phyloP scores from a whole-genome alignment of 2,797 vertebrate genomes.

The Pipistrellus kuhlii region DNA sequence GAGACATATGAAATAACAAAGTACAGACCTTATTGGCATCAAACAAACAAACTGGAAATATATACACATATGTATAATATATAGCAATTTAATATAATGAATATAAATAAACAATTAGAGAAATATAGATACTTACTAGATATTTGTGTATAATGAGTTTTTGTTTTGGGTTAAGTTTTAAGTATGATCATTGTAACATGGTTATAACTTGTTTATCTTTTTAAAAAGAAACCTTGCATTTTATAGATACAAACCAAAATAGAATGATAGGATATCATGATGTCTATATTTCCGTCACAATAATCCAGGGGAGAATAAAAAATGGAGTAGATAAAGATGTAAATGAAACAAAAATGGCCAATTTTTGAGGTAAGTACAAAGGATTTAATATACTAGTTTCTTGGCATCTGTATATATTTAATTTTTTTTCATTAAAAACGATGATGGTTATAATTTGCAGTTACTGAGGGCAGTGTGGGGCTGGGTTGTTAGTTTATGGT shows the following conservation, averaged over 20 bases:
- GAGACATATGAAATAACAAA: not conserved
- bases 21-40: not conserved
- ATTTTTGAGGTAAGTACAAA: not conserved
- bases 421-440: slow-evolving; percentile 33
- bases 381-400: not conserved
- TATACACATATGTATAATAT: not conserved
- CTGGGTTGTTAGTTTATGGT: not conserved
- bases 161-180: slow-evolving; percentile 21
- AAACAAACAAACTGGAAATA: slow-evolving; percentile 6
- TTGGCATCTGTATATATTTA: not conserved
- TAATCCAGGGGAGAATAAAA: not conserved
- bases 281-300: not conserved
- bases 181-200: not conserved
- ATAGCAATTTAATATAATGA: not conserved
- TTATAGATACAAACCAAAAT: slow-evolving; percentile 4
- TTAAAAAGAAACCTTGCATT: not conserved
- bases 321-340: not conserved
- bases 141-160: not conserved
- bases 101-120: not conserved
- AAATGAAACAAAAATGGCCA: not conserved
- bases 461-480: not conserved
- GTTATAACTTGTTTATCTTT: not conserved
- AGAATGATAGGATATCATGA: not conserved
- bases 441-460: not conserved
- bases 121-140: slow-evolving; percentile 4